Evolutionary conservation across 2,113 vertebrate genomes (phyloP).

Genomic region (Danio rerio): DNA sequence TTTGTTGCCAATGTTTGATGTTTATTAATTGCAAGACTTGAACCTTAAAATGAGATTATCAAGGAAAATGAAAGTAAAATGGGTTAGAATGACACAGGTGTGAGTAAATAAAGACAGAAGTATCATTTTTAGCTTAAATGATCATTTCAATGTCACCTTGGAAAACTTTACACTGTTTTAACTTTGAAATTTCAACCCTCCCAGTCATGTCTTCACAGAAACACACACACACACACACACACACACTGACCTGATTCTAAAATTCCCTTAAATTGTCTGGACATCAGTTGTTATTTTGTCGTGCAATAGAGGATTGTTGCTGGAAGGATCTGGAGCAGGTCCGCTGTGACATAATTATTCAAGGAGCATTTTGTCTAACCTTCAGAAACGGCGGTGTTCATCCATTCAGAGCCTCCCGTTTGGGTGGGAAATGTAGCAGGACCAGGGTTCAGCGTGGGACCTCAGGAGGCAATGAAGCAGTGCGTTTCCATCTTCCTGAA

Average conservation of each 20-base stretch:
- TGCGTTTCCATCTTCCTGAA: conserved; percentile 15
- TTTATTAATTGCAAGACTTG: no score
- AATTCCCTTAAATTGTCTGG: conserved; percentile 1
- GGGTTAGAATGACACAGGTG: not conserved
- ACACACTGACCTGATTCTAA: not conserved
- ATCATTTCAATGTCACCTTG: not conserved
- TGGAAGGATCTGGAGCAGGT: conserved; percentile 1
- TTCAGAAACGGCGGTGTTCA: conserved; percentile 52
- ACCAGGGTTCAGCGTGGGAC: conserved; percentile 30
- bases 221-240: not conserved
- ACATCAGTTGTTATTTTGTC: conserved; percentile 21
- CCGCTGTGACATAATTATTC: conserved; percentile 42
- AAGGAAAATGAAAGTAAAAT: not conserved
- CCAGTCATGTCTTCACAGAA: not conserved
- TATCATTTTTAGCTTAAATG: not conserved
- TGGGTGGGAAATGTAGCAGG: conserved; percentile 39
- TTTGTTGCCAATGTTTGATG: no score
- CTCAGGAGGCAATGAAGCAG: conserved; percentile 19
- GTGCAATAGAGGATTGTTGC: not conserved
- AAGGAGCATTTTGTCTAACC: conserved; percentile 55
- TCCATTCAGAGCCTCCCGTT: conserved; percentile 47
- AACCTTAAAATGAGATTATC: no score
- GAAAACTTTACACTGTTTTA: no score
- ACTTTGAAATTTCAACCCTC: no score
- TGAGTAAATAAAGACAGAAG: not conserved